These are phyloP conservation scores for Cephus nigrinus DNA, from an alignment of 2,888 invertebrate species.

Conservation along the genomic window DNA sequence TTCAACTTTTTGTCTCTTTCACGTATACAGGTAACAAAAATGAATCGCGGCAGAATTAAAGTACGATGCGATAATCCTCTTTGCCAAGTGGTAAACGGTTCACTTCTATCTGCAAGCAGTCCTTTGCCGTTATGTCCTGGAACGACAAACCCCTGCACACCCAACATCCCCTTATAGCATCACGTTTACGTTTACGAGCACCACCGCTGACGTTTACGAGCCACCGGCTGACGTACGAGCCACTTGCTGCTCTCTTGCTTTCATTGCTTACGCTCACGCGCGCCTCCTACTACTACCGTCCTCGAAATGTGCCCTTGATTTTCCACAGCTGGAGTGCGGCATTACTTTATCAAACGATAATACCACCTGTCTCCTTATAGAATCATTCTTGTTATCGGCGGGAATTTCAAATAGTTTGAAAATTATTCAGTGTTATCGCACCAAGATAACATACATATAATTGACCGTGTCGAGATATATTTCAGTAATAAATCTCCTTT, in stretches of 20 bases:
- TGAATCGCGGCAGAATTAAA: not conserved
- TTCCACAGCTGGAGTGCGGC: constrained; percentile 21
- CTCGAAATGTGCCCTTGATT: constrained; percentile 52
- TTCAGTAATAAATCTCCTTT: not conserved
- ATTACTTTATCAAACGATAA: constrained; percentile 10
- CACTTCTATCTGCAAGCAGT: constrained; percentile 46
- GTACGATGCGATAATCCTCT: not conserved
- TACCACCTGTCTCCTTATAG: not conserved
- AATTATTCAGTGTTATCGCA: not conserved
- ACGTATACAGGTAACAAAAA: not conserved
- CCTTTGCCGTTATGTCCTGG: constrained; percentile 56
- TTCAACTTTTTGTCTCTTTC: not conserved
- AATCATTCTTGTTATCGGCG: not conserved
- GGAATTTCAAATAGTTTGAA: not conserved
- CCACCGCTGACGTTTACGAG: constrained; percentile 67
- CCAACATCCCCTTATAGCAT: constrained; percentile 64
- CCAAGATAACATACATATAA: not conserved
- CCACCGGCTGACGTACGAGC: constrained; percentile 68
- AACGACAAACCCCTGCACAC: constrained; percentile 51
- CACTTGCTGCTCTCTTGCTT: constrained; percentile 65
- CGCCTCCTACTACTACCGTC: constrained; percentile 42
- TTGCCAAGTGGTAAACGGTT: constrained; percentile 38
- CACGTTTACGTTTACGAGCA: constrained; percentile 66
- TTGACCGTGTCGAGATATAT: not conserved
- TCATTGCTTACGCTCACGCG: constrained; percentile 61